Base-by-base conservation (phyloP, 2,797 vertebrate species). In the Melanogrammus aeglefinus region DNA sequence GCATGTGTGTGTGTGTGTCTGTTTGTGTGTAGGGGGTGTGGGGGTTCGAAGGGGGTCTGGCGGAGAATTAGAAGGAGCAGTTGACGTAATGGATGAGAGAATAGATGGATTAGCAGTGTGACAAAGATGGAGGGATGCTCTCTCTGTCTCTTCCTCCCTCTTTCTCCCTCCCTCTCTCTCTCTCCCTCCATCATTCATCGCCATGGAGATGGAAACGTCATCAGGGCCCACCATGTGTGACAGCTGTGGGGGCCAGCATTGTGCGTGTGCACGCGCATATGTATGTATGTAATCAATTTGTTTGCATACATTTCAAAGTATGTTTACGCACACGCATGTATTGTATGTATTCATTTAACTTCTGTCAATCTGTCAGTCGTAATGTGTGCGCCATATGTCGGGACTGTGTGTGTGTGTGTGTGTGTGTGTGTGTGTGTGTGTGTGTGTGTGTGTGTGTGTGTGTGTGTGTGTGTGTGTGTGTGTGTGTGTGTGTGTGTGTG, bases 121-220 rank as follows among this genome's bases (percentile, higher is more conserved):
- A 88, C 88, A 87, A 86, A 92, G 90, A 93, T 92, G 91, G 91
- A 91, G 90, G 83, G 89, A 92, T 90, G 86, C 87, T 88, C 87
- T 88, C 76, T 81, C 81, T 91, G 88, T 91, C 90, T 86, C 86
- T 84, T 81, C 73, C 83, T 44, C 41, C 14, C 41, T 44, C 41
- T 44, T 87, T 88, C 87, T 88, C 76, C 80, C 82, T 91, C 88
- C 82, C 83, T 38, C 36, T 38, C 36, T 38, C 6, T 38, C 36
- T 38, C 36, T 38, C 13, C 6, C 85, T 89, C 86, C 85, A 89
- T 91, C 87, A 90, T 76, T 88, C 89, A 85, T 80, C 33, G 1
- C 44, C 44, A n/a, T 33, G 33, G 72, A 63, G 79, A 80, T 29
- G 75, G 51, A 74, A 81, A 81, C 81, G 72, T 82, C 82, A 38